Percentiles rank a stretch among this genome's conserved stretches.
These are phyloP conservation scores for Apogon hyalosoma DNA, from an alignment of 2,797 vertebrate genomes.

Conservation along the genomic window DNA sequence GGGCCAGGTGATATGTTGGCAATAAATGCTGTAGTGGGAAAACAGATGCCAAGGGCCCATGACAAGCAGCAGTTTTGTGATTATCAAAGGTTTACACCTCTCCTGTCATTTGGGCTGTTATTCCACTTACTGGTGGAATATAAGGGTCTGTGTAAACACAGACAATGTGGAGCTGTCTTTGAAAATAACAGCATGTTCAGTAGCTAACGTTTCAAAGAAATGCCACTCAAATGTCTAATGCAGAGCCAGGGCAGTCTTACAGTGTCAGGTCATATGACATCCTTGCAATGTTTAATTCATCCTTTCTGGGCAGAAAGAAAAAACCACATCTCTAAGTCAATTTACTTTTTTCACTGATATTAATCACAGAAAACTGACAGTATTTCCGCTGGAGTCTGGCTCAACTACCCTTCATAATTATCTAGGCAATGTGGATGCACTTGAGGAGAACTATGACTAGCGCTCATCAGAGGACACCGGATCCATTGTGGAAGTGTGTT, in stretches of 20 bases:
- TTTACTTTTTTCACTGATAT: slow-evolving; percentile 21
- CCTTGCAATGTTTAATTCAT: slow-evolving; percentile 24
- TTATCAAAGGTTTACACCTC: too few species aligned
- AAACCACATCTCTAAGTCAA: slow-evolving; percentile 26
- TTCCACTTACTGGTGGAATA: too few species aligned
- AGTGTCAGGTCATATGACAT: slow-evolving; percentile 32
- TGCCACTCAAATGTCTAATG: slow-evolving; percentile 16
- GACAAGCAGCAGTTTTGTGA: too few species aligned
- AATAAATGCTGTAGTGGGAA: too few species aligned
- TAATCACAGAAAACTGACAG: slow-evolving; percentile 51
- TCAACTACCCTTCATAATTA: slow-evolving; percentile 39
- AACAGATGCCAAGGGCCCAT: too few species aligned
- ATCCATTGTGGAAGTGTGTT: slow-evolving; percentile 67
- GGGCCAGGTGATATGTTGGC: too few species aligned
- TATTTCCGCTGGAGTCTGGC: slow-evolving; percentile 31
- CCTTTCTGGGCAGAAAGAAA: slow-evolving; percentile 15
- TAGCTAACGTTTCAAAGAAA: slow-evolving; percentile 31
- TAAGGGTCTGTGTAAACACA: too few species aligned
- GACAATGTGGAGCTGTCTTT: slow-evolving; percentile 1
- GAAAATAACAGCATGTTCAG: slow-evolving; percentile 21
- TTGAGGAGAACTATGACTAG: slow-evolving; percentile 63
- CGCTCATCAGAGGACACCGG: slow-evolving; percentile 64
- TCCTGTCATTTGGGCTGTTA: too few species aligned
- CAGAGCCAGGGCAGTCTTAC: slow-evolving; percentile 18
- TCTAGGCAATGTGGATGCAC: slow-evolving; percentile 52